These are phyloP conservation scores for Anastatus disparis DNA, from an alignment of 1,140 invertebrate species.

Conservation along the genomic window DNA sequence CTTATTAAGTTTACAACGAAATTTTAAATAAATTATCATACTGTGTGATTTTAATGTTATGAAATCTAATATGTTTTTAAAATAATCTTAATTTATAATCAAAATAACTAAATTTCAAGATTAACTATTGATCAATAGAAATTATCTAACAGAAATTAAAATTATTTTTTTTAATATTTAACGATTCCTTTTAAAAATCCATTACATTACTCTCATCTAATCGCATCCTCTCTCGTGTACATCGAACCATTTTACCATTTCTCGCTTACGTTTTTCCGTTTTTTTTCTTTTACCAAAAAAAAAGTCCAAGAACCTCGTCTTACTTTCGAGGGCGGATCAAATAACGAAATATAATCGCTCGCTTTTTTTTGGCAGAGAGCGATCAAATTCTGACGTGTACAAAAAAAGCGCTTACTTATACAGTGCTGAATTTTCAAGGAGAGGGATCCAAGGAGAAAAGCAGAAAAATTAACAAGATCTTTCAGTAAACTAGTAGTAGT, in stretches of 20 bases:
- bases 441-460: background rate
- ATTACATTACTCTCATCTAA: conserved; percentile 18
- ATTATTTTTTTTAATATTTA: no score
- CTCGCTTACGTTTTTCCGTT: conserved; percentile 13
- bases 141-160: no score
- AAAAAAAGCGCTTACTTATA: conserved; percentile 22
- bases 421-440: conserved; percentile 10
- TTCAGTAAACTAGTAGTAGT: no score
- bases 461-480: conserved; percentile 17
- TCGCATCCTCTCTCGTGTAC: conserved; percentile 32
- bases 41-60: no score
- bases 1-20: no score
- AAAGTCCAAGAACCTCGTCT: background rate
- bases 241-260: conserved; percentile 9
- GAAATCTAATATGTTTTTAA: no score
- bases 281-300: conserved; percentile 23
- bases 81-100: no score
- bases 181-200: conserved; percentile 29
- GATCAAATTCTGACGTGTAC: conserved; percentile 27
- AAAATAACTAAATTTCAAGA: no score
- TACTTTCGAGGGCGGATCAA: conserved; percentile 19
- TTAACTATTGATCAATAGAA: no score
- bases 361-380: background rate
- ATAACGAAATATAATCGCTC: conserved; percentile 36
- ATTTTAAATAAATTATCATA: no score